A percentile compares a stretch with the other conserved stretches of the same genome.
Conservation (phyloP, 2,113 vertebrate species). For the Stegastes partitus region DNA sequence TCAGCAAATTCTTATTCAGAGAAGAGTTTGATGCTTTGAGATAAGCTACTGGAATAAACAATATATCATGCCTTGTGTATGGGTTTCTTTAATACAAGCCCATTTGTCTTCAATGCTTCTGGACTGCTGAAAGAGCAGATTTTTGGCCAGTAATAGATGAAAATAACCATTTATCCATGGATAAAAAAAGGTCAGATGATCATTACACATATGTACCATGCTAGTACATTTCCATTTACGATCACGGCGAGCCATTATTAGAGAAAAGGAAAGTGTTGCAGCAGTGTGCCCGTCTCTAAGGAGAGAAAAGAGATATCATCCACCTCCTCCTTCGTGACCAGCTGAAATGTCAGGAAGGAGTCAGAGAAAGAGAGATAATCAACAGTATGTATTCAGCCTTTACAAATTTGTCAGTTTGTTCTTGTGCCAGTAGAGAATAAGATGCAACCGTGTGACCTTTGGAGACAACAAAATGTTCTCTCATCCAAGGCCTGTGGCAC, state of each 20-base stretch:
- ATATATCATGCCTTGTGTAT: conserved; percentile 30
- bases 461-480: conserved; percentile 71
- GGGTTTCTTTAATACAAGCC: conserved; percentile 29
- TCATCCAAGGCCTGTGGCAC: conserved; percentile 52
- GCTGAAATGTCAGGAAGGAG: conserved; percentile 81
- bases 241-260: conserved; percentile 4
- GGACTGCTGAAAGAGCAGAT: conserved; percentile 27
- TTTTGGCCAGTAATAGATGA: conserved; percentile 45
- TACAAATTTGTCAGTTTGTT: conserved; percentile 76
- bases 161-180: conserved; percentile 5
- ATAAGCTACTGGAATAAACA: conserved; percentile 71
- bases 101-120: conserved; percentile 32
- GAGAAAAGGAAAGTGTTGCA: conserved; percentile 17
- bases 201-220: conserved; percentile 2
- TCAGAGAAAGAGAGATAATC: conserved; percentile 75
- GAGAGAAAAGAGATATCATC: conserved; percentile 62
- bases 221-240: conserved; percentile 21
- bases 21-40: conserved; percentile 64
- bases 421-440: conserved; percentile 62
- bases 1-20: conserved; percentile 67
- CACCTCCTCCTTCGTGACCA: conserved; percentile 55
- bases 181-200: not conserved
- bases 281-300: conserved; percentile 42
- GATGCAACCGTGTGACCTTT: conserved; percentile 77
- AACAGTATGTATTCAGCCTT: conserved; percentile 65